A percentile compares a stretch with the other conserved stretches of the same genome.
These are phyloP conservation scores for Anguilla anguilla DNA, from an alignment of 2,797 vertebrate species.

Conservation along the genomic window DNA sequence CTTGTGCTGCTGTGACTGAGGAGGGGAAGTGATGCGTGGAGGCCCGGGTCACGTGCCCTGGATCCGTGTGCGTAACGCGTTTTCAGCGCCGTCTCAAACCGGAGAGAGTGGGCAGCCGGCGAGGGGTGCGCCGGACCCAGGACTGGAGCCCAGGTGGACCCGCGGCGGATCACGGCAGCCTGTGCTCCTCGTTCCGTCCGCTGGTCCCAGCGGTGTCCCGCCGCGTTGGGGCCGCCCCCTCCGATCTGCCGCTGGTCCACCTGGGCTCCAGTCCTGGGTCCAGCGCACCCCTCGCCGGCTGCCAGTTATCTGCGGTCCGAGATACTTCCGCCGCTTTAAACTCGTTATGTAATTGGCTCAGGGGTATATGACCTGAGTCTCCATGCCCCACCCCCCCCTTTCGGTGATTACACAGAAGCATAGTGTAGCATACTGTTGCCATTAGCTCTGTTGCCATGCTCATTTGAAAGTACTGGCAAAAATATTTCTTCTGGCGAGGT, in stretches of 20 bases:
- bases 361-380: slow-evolving; percentile 52
- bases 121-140: not conserved
- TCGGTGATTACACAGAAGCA: not conserved
- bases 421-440: not conserved
- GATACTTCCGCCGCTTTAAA: slow-evolving; percentile 40
- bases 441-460: not conserved
- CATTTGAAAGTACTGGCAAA: not conserved
- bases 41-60: slow-evolving; percentile 51
- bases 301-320: slow-evolving; percentile 57
- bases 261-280: not conserved
- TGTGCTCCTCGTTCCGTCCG: too few relatives aligned
- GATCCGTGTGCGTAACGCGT: slow-evolving; percentile 52
- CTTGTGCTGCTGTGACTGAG: not conserved
- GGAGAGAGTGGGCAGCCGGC: slow-evolving; percentile 50
- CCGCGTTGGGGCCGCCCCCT: too few relatives aligned
- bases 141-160: not conserved
- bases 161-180: too few relatives aligned
- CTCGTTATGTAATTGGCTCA: slow-evolving; percentile 52
- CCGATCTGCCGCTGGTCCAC: not conserved
- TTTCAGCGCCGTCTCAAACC: slow-evolving; percentile 49
- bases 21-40: slow-evolving; percentile 26
- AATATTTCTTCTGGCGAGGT: not conserved
- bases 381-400: slow-evolving; percentile 20
- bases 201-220: too few relatives aligned
- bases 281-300: slow-evolving; percentile 1